Conservation (phyloP, 2,113 vertebrate species). For the Centropus unirufus region DNA sequence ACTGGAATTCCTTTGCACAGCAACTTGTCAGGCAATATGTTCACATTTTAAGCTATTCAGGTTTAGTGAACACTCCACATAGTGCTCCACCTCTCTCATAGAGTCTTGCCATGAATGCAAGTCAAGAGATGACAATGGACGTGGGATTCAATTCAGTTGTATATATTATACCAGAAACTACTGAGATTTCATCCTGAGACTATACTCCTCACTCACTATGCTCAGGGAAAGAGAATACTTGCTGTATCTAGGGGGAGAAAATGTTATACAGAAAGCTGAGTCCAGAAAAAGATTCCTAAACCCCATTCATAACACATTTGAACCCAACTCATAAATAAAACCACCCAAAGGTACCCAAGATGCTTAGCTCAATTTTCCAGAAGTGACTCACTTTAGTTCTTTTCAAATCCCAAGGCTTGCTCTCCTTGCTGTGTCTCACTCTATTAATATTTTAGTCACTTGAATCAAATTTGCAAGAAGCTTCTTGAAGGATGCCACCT, state of each 20-base stretch:
- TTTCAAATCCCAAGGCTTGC: background rate
- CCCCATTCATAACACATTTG: background rate
- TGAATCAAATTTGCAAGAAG: background rate
- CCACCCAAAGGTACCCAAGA: background rate
- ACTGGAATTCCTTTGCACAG: background rate
- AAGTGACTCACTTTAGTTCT: background rate
- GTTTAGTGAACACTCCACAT: background rate
- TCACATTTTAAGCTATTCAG: background rate
- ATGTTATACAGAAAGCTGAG: background rate
- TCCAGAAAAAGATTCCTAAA: background rate
- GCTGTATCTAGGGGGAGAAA: background rate
- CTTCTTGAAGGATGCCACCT: background rate
- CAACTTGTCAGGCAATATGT: background rate
- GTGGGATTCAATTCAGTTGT: constrained; percentile 11
- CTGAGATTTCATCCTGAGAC: background rate
- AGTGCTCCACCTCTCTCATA: background rate
- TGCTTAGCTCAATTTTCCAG: background rate
- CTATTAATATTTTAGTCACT: background rate
- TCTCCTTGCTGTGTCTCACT: background rate
- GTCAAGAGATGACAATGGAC: background rate
- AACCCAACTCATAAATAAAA: background rate
- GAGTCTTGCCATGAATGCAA: background rate
- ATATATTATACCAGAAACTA: background rate
- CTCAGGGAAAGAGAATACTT: background rate
- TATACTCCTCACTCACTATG: background rate